Evolutionary conservation across 2,797 vertebrate genomes (phyloP), one percentile per base, ranked within the genome.

Genomic region (Stomatorhinus walkeri): DNA sequence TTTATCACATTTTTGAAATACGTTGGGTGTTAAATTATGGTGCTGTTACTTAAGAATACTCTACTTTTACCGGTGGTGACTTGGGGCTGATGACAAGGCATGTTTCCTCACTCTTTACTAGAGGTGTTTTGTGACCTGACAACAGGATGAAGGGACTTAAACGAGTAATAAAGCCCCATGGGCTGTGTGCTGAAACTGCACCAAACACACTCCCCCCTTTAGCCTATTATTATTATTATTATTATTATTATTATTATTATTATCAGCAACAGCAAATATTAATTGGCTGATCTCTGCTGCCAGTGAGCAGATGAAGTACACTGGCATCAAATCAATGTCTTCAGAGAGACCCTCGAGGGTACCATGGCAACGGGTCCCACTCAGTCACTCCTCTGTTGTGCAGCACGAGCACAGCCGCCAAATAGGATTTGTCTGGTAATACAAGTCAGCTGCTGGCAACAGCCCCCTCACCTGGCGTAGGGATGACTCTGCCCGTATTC

Each of bases 361-460:
- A 51, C 83, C 22, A 85, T 85, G 49, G 22, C 83, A 85, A 49
- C 46, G 7, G 46, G 48, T 24, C 83, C 83, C 48, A 52, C 83
- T 28, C 22, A 2, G 46, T 49, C 83, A 85, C 9, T 85, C 16
- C 46, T 48, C 24, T 51, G 83, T 85, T 85, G 16, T 85, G 83
- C 43, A 51, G 48, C 83, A 24, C 22, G 22, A 48, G 22, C 22
- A 51, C n/a, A 51, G 83, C 46, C 4, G 10, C 24, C 49, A 85
- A 85, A 85, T 85, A 51, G n/a, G 83, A 49, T 85, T 85, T n/a
- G 46, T 49, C 48, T 51, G n/a, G 48, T 49, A 52, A 49, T 85
- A 16, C 48, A 22, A 24, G 48, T 85, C n/a, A 51, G 48, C 9
- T 85, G 48, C n/a, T 51, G 46, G 81, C 46, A 12, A 46, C 19